Evolutionary conservation across 2,888 invertebrate species (phyloP).

Genomic region (Uloborus plumipes): DNA sequence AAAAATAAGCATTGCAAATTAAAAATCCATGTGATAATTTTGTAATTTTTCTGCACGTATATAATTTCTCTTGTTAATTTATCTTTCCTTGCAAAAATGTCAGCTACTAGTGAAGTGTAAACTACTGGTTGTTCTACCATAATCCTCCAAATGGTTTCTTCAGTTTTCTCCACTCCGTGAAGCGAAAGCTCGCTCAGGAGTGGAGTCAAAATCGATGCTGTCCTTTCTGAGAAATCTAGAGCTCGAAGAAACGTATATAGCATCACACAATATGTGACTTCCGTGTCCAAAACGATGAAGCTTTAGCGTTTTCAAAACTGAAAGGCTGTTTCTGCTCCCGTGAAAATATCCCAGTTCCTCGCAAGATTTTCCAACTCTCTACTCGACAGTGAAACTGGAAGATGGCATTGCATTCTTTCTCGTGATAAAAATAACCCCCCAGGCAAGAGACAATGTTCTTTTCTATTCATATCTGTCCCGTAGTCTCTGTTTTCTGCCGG

Average conservation of each 20-base stretch:
- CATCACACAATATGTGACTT: neutral
- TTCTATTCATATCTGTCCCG: constrained; percentile 64
- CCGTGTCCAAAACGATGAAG: neutral
- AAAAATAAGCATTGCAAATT: too few relatives aligned
- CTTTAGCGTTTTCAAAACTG: constrained; percentile 15
- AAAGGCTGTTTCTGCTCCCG: constrained; percentile 37
- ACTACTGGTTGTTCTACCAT: too few relatives aligned
- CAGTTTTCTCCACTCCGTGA: too few relatives aligned
- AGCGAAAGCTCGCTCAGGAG: too few relatives aligned
- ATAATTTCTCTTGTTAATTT: too few relatives aligned
- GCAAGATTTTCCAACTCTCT: constrained; percentile 23
- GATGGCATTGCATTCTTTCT: constrained; percentile 57
- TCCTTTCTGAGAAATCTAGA: neutral
- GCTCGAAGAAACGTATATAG: neutral
- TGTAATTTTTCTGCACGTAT: too few relatives aligned
- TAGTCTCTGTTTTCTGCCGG: constrained; percentile 38
- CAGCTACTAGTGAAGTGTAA: too few relatives aligned
- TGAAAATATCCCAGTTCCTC: constrained; percentile 49
- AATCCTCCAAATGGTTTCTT: too few relatives aligned
- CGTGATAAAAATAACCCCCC: constrained; percentile 57
- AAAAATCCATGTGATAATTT: too few relatives aligned
- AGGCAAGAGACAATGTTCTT: constrained; percentile 62
- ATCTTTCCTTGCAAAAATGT: too few relatives aligned
- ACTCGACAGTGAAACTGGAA: constrained; percentile 18
- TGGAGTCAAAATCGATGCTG: neutral